Percentiles rank a stretch among this genome's conserved stretches.
Evolutionary conservation across 2,888 invertebrate species (phyloP).

Genomic region (Liposcelis brunnea): DNA sequence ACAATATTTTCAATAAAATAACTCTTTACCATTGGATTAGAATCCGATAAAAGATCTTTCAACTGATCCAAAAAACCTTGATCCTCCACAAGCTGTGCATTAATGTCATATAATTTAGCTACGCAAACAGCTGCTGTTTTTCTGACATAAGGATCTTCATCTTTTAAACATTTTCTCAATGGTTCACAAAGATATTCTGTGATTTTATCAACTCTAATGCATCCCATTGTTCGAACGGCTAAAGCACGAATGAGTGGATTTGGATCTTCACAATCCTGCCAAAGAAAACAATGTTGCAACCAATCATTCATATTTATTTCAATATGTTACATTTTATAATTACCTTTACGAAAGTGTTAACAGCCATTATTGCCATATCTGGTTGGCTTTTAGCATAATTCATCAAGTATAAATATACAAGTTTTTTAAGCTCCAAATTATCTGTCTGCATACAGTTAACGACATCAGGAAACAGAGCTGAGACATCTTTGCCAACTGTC

Average conservation of each 20-base stretch:
- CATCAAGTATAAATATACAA: conserved; percentile 97
- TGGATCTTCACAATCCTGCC: conserved; percentile 96
- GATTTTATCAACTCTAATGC: conserved; percentile 98
- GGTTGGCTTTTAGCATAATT: conserved; percentile 99
- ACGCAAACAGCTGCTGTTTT: conserved; percentile 99
- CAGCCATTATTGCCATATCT: conserved; percentile 99
- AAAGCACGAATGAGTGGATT: conserved; percentile 96
- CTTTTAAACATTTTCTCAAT: conserved; percentile 80
- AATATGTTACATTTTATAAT: conserved; percentile 9
- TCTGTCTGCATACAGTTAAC: conserved; percentile 99
- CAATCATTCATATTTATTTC: not conserved
- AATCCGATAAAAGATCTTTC: conserved; percentile 92
- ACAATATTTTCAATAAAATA: conserved; percentile 6
- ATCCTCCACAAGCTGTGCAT: conserved; percentile 50
- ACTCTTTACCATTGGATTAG: conserved; percentile 83
- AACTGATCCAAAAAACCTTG: conserved; percentile 95
- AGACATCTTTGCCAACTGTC: conserved; percentile 99
- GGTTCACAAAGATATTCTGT: conserved; percentile 99
- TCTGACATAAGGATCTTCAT: conserved; percentile 93
- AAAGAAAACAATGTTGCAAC: conserved; percentile 20
- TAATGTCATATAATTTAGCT: conserved; percentile 95
- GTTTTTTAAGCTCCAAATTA: conserved; percentile 93
- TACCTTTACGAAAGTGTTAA: conserved; percentile 99
- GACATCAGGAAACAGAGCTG: conserved; percentile 95
- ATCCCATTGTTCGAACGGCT: conserved; percentile 98